These are phyloP conservation scores for Sebastiscus tertius DNA, from an alignment of 2,797 vertebrate genomes.

Conservation along the genomic window DNA sequence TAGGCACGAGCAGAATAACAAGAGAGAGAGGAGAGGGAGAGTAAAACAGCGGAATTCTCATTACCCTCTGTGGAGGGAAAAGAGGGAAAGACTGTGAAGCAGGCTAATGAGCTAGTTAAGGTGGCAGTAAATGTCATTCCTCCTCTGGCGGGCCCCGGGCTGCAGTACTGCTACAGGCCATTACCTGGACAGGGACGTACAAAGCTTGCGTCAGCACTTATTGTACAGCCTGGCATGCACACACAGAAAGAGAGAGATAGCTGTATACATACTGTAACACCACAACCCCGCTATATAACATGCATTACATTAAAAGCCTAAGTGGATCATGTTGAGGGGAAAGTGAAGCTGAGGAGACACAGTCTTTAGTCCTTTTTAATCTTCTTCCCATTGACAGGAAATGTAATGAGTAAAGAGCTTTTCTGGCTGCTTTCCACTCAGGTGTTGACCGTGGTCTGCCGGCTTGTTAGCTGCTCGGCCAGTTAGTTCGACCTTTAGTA, in stretches of 20 bases:
- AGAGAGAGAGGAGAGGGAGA: no score
- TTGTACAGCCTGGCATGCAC: conserved; percentile 21
- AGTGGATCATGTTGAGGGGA: conserved; percentile 56
- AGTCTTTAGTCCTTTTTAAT: conserved; percentile 74
- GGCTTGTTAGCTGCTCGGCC: conserved; percentile 66
- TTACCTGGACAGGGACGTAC: conserved; percentile 70
- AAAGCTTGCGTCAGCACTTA: conserved; percentile 68
- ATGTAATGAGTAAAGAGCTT: conserved; percentile 82
- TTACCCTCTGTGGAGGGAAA: conserved; percentile 50
- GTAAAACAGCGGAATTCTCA: conserved; percentile 59
- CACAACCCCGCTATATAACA: conserved; percentile 38
- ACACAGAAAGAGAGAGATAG: not conserved
- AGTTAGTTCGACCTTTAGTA: conserved; percentile 56
- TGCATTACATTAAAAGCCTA: conserved; percentile 61
- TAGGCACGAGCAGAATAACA: conserved; percentile 55
- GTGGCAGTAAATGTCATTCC: conserved; percentile 83
- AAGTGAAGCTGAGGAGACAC: conserved; percentile 43
- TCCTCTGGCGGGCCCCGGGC: conserved; percentile 71
- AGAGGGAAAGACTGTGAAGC: conserved; percentile 59
- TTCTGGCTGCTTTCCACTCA: conserved; percentile 79
- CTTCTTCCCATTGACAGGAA: conserved; percentile 77
- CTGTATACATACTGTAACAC: conserved; percentile 15
- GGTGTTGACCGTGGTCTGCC: conserved; percentile 64
- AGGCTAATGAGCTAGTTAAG: conserved; percentile 83
- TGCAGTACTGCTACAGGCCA: conserved; percentile 75